Percentiles rank a stretch among this genome's conserved stretches.
phyloP scores from a whole-genome alignment of 1,140 invertebrate genomes.

The Marisa cornuarietis region DNA sequence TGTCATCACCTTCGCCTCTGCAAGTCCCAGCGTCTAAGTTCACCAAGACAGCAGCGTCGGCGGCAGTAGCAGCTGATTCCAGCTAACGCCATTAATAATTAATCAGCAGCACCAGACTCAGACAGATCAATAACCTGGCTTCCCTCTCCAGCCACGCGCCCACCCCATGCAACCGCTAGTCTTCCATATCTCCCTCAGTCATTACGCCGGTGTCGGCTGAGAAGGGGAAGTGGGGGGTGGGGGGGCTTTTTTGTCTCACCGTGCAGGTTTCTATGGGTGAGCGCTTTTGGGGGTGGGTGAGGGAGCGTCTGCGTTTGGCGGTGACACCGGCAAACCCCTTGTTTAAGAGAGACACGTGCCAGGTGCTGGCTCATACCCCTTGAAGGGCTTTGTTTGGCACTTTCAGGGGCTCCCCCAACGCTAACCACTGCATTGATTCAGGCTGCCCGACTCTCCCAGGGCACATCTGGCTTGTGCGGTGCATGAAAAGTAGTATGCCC shows the following conservation, averaged over 20 bases:
- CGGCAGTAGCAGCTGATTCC: constrained; percentile 24
- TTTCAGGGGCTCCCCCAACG: no score
- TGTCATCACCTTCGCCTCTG: no score
- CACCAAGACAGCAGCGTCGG: no score
- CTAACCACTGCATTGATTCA: no score
- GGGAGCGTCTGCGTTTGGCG: neutral
- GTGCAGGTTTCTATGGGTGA: constrained; percentile 1
- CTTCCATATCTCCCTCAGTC: constrained; percentile 1
- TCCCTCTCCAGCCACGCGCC: neutral
- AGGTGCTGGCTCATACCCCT: no score
- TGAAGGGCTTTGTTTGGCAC: no score
- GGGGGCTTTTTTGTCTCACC: neutral
- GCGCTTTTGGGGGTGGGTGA: neutral
- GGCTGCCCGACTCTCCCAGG: no score
- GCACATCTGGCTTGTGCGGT: no score
- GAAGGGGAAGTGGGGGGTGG: neutral
- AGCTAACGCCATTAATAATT: constrained; percentile 23
- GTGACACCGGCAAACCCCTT: neutral
- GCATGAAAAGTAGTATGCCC: no score
- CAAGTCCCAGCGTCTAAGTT: no score
- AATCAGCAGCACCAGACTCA: constrained; percentile 22
- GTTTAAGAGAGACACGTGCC: no score
- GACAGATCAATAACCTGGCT: constrained; percentile 18
- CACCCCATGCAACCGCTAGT: neutral
- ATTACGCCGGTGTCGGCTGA: neutral